Percentiles rank a stretch among this genome's conserved stretches.
Evolutionary conservation across 2,113 vertebrate genomes (phyloP).

Genomic region (Pithys albifrons): DNA sequence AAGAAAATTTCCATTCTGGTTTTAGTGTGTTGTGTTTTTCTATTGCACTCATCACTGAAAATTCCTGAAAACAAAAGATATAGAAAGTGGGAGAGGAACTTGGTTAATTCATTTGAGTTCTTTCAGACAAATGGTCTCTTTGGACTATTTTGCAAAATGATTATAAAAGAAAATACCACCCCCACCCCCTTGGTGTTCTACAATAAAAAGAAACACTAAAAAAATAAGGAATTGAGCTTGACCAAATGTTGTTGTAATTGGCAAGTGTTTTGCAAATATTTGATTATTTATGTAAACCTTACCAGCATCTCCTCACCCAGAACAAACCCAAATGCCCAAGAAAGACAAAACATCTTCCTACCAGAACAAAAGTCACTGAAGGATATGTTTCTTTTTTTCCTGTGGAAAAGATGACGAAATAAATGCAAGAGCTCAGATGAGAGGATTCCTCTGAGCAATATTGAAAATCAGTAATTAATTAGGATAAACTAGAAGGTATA

Average conservation of each 20-base stretch:
- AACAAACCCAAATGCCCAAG: not conserved
- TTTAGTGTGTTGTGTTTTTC: conserved; percentile 27
- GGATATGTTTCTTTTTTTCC: not conserved
- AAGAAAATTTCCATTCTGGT: conserved; percentile 52
- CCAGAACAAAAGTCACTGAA: not conserved
- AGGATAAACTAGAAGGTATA: not conserved
- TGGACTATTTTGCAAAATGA: not conserved
- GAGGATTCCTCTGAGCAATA: not conserved
- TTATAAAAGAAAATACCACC: conserved; percentile 13
- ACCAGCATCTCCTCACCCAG: not conserved
- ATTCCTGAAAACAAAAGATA: conserved; percentile 64
- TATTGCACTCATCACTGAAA: conserved; percentile 32
- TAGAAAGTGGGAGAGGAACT: conserved; percentile 40
- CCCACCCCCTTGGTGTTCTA: not conserved
- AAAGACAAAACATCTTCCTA: not conserved
- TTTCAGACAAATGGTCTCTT: conserved; percentile 14
- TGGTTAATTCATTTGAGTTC: conserved; percentile 25
- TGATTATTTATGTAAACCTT: conserved; percentile 29
- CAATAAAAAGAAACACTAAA: not conserved
- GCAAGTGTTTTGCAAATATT: not conserved
- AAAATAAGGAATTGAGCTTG: not conserved
- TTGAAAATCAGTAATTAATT: not conserved
- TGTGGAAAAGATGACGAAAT: not conserved
- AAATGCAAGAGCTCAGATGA: not conserved
- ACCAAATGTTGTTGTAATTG: not conserved